phyloP scores from a whole-genome alignment of 2,888 invertebrate genomes.

The Mimas tiliae region DNA sequence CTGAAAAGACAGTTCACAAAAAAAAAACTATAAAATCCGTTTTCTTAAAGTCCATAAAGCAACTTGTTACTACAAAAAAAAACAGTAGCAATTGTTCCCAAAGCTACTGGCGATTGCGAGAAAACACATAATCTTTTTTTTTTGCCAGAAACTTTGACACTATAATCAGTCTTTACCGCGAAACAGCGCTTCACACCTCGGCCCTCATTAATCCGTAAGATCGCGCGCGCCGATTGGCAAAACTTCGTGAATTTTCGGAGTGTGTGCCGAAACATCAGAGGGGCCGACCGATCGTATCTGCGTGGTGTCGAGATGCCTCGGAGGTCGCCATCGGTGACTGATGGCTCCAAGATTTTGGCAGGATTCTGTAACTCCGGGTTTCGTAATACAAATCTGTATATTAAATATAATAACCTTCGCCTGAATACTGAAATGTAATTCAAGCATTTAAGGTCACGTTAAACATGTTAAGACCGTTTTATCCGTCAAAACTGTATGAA shows the following conservation, averaged over 20 bases:
- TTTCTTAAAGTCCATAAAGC: not conserved
- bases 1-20: not conserved
- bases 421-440: no score
- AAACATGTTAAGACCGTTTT: no score
- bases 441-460: no score
- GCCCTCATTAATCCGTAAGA: constrained; percentile 54
- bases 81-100: constrained; percentile 5
- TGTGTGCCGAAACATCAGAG: constrained; percentile 47
- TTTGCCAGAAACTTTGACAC: constrained; percentile 1
- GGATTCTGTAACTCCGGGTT: constrained; percentile 3
- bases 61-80: constrained; percentile 7
- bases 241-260: constrained; percentile 48
- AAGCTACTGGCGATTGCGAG: constrained; percentile 3
- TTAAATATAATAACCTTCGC: no score
- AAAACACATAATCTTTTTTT: not conserved
- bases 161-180: constrained; percentile 20
- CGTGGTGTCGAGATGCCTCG: constrained; percentile 41
- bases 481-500: no score
- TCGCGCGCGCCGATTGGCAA: constrained; percentile 51
- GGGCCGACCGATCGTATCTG: constrained; percentile 48
- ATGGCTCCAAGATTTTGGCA: not conserved
- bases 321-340: constrained; percentile 24
- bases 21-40: not conserved
- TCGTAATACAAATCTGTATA: not conserved
- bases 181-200: constrained; percentile 46